Base-by-base conservation (phyloP, 2,888 invertebrate species). In the Operophtera brumata region DNA sequence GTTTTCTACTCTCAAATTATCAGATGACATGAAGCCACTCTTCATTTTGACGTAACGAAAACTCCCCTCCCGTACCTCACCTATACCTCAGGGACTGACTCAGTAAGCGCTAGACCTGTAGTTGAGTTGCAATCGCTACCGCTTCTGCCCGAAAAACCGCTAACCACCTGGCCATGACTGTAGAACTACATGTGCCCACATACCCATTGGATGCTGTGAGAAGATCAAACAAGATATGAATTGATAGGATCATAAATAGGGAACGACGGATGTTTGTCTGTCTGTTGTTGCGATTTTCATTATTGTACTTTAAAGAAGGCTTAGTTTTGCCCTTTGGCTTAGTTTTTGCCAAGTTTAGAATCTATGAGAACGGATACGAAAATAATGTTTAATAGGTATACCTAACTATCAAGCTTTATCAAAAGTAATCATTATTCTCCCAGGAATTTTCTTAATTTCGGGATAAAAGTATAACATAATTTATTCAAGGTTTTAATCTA, bases 191-290 rank as follows among this genome's bases (percentile, higher is more conserved):
- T 52, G 32, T 36, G 8, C 42, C 13, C 43, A 55, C 59, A 7
- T 52, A 62, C 61, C 47, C 61, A 54, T 32, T 54, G 47, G 59
- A 61, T 62, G 66, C 82, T 86, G 85, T 86, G 86, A 86, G 87
- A 86, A 86, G 74, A 75, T 75, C 80, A 86, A 86, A 86, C 84
- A 86, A 79, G 77, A 78, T 86, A 86, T 86, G 82, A 83, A 80
- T 80, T 77, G 79, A 77, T 78, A 72, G 70, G 71, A 77, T 77
- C 72, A 77, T 77, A 78, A 75, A 67, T 65, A 61, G 71, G 66
- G 62, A 61, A 52, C 56, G 45, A 58, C 78, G 84, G 84, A 82
- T 84, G 82, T 84, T 82, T 79, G 68, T 59, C 56, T 56, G 61
- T 64, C 60, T 70, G 69, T 57, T 63, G 63, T 71, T 69, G 71